Base-by-base conservation (phyloP, 2,113 vertebrate genomes). In the Phalacrocorax carbo region DNA sequence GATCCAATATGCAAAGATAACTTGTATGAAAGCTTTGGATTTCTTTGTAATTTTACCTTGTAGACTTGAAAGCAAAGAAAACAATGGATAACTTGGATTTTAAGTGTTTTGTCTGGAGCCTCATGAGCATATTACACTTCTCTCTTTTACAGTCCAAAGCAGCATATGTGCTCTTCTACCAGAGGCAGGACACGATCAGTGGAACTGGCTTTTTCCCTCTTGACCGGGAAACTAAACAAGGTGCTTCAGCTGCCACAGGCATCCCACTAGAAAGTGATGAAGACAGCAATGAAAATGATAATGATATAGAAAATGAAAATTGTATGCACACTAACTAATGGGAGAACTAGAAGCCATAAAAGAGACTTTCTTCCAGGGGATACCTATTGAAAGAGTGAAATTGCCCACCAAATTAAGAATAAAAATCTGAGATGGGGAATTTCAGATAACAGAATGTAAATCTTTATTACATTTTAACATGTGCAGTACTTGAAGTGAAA, bases 131-230 rank as follows among this genome's bases (percentile, higher is more conserved):
- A 29, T 44, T 92, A 10, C 84, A 12, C 88, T 84, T 76, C 18
- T n/a, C 69, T 94, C 34, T 97, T 91, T 71, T 69, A 52, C 97
- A 99, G 99, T 99, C 99, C 97, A 99, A 99, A 98, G 99, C 99
- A 52, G 99, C 99, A 0, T 99, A 99, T 42, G 99, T 99, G 85
- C 98, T 99, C 66, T 99, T 99, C 98, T 99, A 99, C 97, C 99
- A 99, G 98, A 99, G 99, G 38, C 98, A 98, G 95, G 99, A 99
- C 97, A 99, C 99, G 1, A 98, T 99, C 93, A 99, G 98, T 95
- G 99, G 99, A 95, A 99, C 99, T 42, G 99, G 99, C 89, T 99
- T 99, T 98, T 99, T 99, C 32, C 98, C 98, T 83, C 98, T 99
- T 62, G 99, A 99, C 97, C 98, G 98, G 20, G 99, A 99, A 96